Conservation (phyloP, 1,140 invertebrate genomes). For the Saccostrea cuccullata region DNA sequence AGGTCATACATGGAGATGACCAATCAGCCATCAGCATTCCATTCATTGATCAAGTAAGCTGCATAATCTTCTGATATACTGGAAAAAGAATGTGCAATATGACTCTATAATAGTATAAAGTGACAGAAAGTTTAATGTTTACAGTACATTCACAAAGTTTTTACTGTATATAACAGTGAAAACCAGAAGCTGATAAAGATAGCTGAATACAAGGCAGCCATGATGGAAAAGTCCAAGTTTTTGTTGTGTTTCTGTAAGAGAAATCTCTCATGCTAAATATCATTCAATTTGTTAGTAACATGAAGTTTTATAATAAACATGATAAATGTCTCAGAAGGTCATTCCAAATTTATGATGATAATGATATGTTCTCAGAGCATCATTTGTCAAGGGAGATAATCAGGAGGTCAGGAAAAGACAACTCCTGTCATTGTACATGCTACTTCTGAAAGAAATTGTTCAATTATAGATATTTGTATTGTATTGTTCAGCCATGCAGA, state of each 20-base stretch:
- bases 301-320: neutral
- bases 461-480: no score
- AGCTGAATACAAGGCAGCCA: neutral
- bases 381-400: neutral
- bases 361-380: neutral
- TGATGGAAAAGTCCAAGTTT: neutral
- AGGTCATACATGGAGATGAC: neutral
- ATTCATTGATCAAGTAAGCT: neutral
- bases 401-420: neutral
- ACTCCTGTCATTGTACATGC: neutral
- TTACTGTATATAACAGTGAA: no score
- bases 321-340: no score
- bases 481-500: neutral
- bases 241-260: neutral
- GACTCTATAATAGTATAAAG: neutral
- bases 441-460: slow-evolving; percentile 7
- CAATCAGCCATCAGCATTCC: neutral
- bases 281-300: neutral
- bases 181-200: no score
- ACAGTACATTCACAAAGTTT: no score
- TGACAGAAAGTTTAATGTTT: no score
- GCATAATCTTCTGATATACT: neutral
- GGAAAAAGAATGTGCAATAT: neutral
- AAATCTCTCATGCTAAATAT: neutral
- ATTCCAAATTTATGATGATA: neutral